phyloP scores from a whole-genome alignment of 2,113 vertebrate species.

The Myodes glareolus region DNA sequence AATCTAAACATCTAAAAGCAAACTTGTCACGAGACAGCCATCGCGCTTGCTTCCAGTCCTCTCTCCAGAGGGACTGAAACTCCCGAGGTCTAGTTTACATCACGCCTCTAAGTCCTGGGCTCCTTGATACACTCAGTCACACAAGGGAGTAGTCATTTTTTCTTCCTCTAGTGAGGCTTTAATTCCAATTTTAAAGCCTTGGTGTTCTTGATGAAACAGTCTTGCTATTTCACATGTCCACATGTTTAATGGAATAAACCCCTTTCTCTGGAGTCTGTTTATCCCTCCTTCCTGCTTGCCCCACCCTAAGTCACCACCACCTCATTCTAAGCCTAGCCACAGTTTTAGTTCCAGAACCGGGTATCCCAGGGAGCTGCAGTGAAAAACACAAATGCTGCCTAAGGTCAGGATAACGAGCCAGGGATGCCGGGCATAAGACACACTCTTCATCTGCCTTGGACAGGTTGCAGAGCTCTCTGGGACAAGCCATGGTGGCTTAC shows the following conservation, averaged over 20 bases:
- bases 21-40: neutral
- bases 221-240: conserved; percentile 59
- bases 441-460: conserved; percentile 70
- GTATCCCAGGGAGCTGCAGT: conserved; percentile 79
- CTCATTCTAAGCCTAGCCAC: conserved; percentile 68
- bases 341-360: conserved; percentile 74
- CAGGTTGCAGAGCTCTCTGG: conserved; percentile 48
- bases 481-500: conserved; percentile 60
- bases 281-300: neutral
- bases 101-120: neutral
- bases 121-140: too few species aligned
- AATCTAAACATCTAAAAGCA: neutral
- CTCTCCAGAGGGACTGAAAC: neutral
- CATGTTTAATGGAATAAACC: conserved; percentile 67
- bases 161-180: neutral
- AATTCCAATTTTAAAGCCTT: conserved; percentile 35
- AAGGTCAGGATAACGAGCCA: conserved; percentile 81
- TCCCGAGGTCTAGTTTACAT: neutral
- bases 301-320: conserved; percentile 62
- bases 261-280: conserved; percentile 71
- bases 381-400: conserved; percentile 82
- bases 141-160: neutral
- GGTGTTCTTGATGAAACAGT: conserved; percentile 74
- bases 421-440: conserved; percentile 78
- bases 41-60: neutral